A percentile compares a stretch with the other conserved stretches of the same genome.
phyloP scores from a whole-genome alignment of 2,888 invertebrate genomes.

The Sceliomorpha sp. region DNA sequence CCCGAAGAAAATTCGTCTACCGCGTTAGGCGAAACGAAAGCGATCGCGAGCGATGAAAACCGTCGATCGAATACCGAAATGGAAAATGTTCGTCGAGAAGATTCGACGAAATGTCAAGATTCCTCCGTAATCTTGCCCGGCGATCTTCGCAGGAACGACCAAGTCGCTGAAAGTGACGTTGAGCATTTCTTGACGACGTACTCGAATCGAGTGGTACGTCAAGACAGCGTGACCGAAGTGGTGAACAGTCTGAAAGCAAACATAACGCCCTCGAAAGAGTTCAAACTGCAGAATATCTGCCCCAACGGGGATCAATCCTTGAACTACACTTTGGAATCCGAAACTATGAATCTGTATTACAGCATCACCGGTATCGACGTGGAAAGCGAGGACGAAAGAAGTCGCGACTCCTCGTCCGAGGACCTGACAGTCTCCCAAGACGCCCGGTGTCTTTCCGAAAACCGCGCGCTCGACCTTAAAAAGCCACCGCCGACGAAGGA shows the following conservation, averaged over 20 bases:
- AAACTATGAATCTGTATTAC: conserved; percentile 69
- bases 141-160: too few species aligned
- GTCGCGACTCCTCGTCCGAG: too few species aligned
- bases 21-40: too few species aligned
- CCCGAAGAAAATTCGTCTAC: too few species aligned
- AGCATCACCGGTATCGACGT: too few species aligned
- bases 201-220: conserved; percentile 43
- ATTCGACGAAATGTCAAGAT: neutral
- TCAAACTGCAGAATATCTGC: neutral
- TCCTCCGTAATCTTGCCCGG: too few species aligned
- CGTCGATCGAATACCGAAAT: too few species aligned
- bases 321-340: conserved; percentile 66
- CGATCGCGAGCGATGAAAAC: too few species aligned
- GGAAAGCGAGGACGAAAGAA: too few species aligned
- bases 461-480: neutral
- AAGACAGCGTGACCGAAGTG: conserved; percentile 66
- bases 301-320: too few species aligned
- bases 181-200: conserved; percentile 3
- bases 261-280: conserved; percentile 59
- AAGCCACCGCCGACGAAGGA: neutral
- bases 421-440: neutral
- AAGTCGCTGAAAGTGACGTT: conserved; percentile 5
- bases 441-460: neutral
- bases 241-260: conserved; percentile 64
- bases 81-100: neutral